Evolutionary conservation across 1,140 invertebrate species (phyloP), one percentile per base, ranked within the genome.

Genomic region (Trigoniulus corallinus): DNA sequence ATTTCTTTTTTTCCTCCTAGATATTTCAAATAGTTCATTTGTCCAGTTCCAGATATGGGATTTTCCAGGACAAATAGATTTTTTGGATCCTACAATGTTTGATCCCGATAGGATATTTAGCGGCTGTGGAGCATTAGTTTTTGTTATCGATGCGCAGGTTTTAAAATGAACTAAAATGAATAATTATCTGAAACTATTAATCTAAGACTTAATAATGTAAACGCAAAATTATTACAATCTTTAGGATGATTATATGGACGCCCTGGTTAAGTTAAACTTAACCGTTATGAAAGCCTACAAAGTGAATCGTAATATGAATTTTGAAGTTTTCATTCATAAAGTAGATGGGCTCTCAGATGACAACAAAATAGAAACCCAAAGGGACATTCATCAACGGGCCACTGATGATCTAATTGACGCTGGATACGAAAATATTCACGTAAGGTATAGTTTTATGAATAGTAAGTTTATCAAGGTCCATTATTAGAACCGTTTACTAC

Each of bases 31-130:
- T 64, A 85, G 91, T 53, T 96, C 93, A 59, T 99, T 98, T 77
- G 92, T 99, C 27, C 92, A 97, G 63, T 98, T 98, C 72, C 88
- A 97, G 80, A 96, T 98, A 55, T 97, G 94, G 88, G 96, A 99
- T 68, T 95, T 98, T 69, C 95, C 95, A 27, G 95, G 94, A 15
- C 93, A 98, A 69, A 93, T 98, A 57, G 91, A 97, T 65, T 93
- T 96, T 58, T 92, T 96, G 67, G 92, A 98, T 72, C 80, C 86
- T 25, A 7, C 18, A 4, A 84, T 84, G 25, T 96, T 97, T 71
- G 92, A 98, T 69, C 84, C 84, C 43, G 88, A 96, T 57, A 84
- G 82, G 69, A 92, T 96, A 58, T 96, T 97, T 71, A 82, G 87
- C 48, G 85, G 86, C 29, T 88, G 88, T 72, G 92, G 92, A 48